phyloP scores from a whole-genome alignment of 2,113 vertebrate species.

The Zosterops borbonicus region DNA sequence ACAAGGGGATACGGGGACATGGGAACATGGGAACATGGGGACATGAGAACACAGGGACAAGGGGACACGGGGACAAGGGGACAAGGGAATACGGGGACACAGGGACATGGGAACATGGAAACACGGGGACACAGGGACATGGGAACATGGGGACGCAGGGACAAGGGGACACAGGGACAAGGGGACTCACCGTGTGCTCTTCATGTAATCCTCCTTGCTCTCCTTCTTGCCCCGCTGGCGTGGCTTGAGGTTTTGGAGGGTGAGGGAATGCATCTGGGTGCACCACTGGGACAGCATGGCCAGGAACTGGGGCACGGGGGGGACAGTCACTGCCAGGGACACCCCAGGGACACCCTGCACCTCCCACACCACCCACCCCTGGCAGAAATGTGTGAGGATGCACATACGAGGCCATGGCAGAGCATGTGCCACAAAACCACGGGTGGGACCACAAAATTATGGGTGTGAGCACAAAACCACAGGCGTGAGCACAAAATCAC shows the following conservation, averaged over 20 bases:
- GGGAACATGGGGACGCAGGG: accelerated
- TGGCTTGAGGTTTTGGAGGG: constrained; percentile 97
- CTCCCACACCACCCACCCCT: not conserved
- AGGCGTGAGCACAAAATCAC: not conserved
- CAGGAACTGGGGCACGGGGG: constrained; percentile 81
- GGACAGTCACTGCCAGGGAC: accelerated
- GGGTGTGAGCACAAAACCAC: too few species aligned
- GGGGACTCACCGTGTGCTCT: constrained; percentile 88
- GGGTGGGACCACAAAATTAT: not conserved
- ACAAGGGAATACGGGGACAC: accelerated
- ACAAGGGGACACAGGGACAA: accelerated
- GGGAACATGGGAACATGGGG: accelerated
- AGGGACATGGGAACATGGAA: too few species aligned
- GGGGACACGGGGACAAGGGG: not conserved
- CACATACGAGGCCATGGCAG: accelerated
- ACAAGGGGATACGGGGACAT: accelerated
- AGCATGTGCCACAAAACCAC: accelerated
- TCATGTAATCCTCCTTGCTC: constrained; percentile 96
- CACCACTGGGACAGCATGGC: constrained; percentile 96
- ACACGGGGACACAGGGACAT: not conserved
- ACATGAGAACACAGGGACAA: accelerated
- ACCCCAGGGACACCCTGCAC: accelerated
- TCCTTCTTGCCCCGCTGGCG: constrained; percentile 96
- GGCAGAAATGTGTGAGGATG: accelerated
- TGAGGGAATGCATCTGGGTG: constrained; percentile 97